phyloP scores from a whole-genome alignment of 2,113 vertebrate species.

The Brachyhypopomus gauderio region DNA sequence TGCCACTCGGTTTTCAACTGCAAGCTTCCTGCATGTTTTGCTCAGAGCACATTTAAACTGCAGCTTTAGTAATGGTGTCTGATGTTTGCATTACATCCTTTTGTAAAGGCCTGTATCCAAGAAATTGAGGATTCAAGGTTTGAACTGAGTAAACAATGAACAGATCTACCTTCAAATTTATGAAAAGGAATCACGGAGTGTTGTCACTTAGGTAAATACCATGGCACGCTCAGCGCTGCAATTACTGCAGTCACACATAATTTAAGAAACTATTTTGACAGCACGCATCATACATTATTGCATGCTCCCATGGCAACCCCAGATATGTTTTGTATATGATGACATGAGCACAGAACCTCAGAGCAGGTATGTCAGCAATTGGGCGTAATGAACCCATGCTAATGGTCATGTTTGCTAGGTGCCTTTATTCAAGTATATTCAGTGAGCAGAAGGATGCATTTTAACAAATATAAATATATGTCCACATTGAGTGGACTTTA shows the following conservation, averaged over 20 bases:
- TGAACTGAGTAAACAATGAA: not conserved
- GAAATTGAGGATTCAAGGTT: not conserved
- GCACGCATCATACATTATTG: slow-evolving; percentile 1
- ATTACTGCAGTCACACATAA: slow-evolving; percentile 7
- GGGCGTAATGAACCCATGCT: slow-evolving; percentile 2
- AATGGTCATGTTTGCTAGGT: not conserved
- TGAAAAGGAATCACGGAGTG: not conserved
- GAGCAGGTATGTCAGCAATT: slow-evolving; percentile 9
- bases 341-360: slow-evolving; percentile 10
- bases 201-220: not conserved
- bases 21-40: too few relatives aligned
- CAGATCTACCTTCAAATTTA: not conserved
- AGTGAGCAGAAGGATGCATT: too few relatives aligned
- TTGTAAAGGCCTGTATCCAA: not conserved
- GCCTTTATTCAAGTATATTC: too few relatives aligned
- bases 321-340: slow-evolving; percentile 8
- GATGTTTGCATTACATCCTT: not conserved
- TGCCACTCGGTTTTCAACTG: not conserved
- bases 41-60: not conserved
- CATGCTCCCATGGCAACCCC: slow-evolving; percentile 27
- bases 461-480: too few relatives aligned
- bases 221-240: not conserved
- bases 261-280: slow-evolving; percentile 16
- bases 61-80: not conserved
- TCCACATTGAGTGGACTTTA: too few relatives aligned